These are phyloP conservation scores for Nesometra sesokonis DNA, from an alignment of 35 echinoderm and acorn worm genomes.

Conservation along the genomic window DNA sequence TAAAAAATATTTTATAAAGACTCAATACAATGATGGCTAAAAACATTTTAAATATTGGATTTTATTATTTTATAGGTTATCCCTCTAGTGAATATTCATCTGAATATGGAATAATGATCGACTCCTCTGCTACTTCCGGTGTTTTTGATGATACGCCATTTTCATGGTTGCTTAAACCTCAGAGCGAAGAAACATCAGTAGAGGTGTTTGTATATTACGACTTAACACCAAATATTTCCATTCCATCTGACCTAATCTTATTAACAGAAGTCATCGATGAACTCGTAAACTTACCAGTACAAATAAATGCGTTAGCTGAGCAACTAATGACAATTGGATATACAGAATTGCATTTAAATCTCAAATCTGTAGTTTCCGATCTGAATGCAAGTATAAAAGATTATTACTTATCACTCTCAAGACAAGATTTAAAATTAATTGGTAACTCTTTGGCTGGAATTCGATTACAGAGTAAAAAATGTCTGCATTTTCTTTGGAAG, in stretches of 20 bases:
- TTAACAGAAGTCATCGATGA: neutral
- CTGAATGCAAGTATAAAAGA: neutral
- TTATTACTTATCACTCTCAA: neutral
- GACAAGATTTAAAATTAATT: neutral
- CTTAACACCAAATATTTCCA: neutral
- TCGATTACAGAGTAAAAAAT: neutral
- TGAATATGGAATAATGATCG: neutral
- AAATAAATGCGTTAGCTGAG: neutral
- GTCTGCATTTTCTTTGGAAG: neutral
- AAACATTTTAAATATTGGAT: neutral
- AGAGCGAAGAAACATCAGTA: neutral
- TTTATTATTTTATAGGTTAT: neutral
- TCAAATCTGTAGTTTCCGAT: neutral
- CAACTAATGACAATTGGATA: neutral
- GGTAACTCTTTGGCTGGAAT: neutral
- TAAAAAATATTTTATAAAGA: neutral
- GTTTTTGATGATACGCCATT: neutral
- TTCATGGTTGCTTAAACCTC: neutral
- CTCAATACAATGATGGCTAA: neutral
- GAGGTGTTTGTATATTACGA: neutral
- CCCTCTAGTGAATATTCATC: neutral
- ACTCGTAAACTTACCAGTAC: neutral
- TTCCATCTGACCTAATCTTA: neutral
- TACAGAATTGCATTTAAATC: neutral
- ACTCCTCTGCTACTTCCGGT: neutral